Base-by-base conservation (phyloP, 2,797 vertebrate species). In the Catharus ustulatus region DNA sequence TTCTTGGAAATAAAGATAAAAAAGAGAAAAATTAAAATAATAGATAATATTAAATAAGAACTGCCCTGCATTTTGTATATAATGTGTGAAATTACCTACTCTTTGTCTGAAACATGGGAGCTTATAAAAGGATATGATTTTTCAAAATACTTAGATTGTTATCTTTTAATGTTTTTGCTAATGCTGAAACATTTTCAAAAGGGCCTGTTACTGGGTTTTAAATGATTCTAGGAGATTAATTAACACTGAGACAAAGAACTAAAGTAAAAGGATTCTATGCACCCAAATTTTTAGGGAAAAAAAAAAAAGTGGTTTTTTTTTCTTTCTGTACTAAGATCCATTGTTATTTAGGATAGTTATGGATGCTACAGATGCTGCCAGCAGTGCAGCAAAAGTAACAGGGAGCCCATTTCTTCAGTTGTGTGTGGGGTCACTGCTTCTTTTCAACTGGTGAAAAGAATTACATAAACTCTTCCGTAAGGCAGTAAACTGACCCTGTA, bases 111-210 rank as follows among this genome's bases (percentile, higher is more conserved):
- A 69, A 49, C 61, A 11, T 13, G 30, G 15, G 13, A 66, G 14
- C 68, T 91, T 89, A 61, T 45, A 30, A 94, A 86, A 76, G 38
- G 85, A 76, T 40, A 18, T 34, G 30, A 52, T 71, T 87, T 91
- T 93, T 73, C 15, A 16, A 16, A 80, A 81, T 78, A 68, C 26
- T 74, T 79, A 57, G 68, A 95, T 89, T 72, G 6, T 49, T 91
- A 92, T 89, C 77, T 87, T 92, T 71, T 89, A 89, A 93, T 90
- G 58, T 58, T 87, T 92, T 66, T 92, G 6, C 54, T 57, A 45
- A 19, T n/a, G 11, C 38, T 91, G 43, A 57, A 85, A 55, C 46
- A 73, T 76, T 92, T 96, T 90, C 68, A 63, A 80, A 94, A 69
- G n/a, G 1, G 5, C 62, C 40, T 84, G 4, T 93, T 87, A 74